These are phyloP conservation scores for Desmodus rotundus DNA, from an alignment of 2,113 vertebrate species.

Conservation along the genomic window DNA sequence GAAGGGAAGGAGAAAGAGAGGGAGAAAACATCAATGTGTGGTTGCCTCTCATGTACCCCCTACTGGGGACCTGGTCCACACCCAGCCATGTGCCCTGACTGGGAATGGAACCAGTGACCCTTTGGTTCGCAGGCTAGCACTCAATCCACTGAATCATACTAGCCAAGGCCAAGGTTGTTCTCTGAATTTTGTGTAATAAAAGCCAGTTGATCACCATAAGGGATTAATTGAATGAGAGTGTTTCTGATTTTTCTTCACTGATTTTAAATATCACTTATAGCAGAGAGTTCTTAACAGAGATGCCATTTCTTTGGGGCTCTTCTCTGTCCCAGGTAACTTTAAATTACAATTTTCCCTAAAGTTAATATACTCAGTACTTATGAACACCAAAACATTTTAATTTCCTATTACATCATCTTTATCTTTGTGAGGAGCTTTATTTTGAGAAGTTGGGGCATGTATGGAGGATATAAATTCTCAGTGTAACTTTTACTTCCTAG, in stretches of 20 bases:
- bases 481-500: constrained; percentile 31
- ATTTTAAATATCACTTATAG: neutral
- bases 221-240: neutral
- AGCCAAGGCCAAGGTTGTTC: neutral
- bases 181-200: constrained; percentile 46
- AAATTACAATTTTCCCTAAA: neutral
- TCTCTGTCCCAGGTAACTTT: neutral
- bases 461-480: neutral
- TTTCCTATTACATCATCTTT: neutral
- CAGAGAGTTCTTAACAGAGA: neutral
- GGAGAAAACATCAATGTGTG: no score
- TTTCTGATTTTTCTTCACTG: constrained; percentile 32
- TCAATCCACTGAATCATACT: no score
- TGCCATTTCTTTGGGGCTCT: neutral
- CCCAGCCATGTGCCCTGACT: no score
- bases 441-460: constrained; percentile 11
- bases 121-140: no score
- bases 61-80: no score
- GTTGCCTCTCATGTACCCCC: no score
- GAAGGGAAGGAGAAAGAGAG: no score
- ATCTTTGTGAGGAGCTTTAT: neutral
- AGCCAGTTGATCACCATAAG: neutral
- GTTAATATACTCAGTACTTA: neutral
- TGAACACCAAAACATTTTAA: neutral
- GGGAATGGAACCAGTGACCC: no score